These are phyloP conservation scores for Odontocerum albicorne DNA, from an alignment of 2,888 invertebrate species.

Conservation along the genomic window DNA sequence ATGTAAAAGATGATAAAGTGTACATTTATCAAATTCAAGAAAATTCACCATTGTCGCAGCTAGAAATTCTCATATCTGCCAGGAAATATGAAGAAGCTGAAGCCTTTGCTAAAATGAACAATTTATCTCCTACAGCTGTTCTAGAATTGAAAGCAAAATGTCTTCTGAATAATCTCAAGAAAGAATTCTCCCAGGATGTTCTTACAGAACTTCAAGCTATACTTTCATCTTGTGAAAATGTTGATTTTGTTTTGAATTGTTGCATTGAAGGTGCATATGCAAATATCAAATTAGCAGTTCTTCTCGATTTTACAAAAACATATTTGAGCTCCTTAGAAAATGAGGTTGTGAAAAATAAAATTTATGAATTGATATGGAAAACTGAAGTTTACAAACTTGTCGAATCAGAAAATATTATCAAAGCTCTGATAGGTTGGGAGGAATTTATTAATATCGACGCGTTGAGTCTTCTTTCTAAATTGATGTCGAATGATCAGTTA, in stretches of 20 bases:
- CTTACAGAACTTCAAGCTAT: slow-evolving; percentile 29
- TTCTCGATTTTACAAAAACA: slow-evolving; percentile 29
- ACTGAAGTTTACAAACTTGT: slow-evolving; percentile 26
- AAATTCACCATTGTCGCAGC: slow-evolving; percentile 33
- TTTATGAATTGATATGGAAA: slow-evolving; percentile 31
- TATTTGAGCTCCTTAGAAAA: slow-evolving; percentile 14
- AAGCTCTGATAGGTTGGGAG: slow-evolving; percentile 15
- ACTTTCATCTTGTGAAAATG: slow-evolving; percentile 25
- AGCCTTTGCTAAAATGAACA: slow-evolving; percentile 31
- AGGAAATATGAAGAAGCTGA: slow-evolving; percentile 34
- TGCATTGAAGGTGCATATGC: slow-evolving; percentile 30
- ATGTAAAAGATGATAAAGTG: slow-evolving; percentile 27
- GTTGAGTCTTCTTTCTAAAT: slow-evolving; percentile 22
- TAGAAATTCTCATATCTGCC: slow-evolving; percentile 31
- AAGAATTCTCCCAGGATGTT: slow-evolving; percentile 17
- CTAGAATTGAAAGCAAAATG: slow-evolving; percentile 34
- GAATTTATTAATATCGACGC: slow-evolving; percentile 23
- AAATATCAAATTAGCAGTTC: slow-evolving; percentile 16
- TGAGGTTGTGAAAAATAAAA: slow-evolving; percentile 16
- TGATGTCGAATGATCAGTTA: slow-evolving; percentile 23
- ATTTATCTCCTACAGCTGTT: slow-evolving; percentile 31
- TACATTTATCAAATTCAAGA: slow-evolving; percentile 32
- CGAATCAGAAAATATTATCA: slow-evolving; percentile 6
- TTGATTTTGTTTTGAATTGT: slow-evolving; percentile 27
- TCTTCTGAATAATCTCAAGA: slow-evolving; percentile 27